Percentiles rank a stretch among this genome's conserved stretches.
Conservation (phyloP, 2,888 invertebrate genomes). For the Eudasyphora cyanicolor region DNA sequence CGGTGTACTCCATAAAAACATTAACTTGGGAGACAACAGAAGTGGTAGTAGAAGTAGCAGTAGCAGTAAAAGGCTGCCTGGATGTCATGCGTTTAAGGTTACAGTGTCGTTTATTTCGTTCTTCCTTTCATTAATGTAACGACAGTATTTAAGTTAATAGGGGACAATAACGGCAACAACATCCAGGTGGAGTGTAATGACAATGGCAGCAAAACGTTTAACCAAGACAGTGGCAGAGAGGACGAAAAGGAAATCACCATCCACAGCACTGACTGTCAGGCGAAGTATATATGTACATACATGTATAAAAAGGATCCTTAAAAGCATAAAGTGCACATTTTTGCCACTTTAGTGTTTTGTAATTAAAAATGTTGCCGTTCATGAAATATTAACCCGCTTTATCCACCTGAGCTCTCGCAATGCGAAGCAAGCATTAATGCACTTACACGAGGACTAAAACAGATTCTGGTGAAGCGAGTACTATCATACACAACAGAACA, state of each 20-base stretch:
- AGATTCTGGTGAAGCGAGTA: no score
- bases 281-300: neutral
- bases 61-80: slow-evolving; percentile 58
- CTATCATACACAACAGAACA: no score
- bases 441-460: neutral
- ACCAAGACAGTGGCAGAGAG: slow-evolving; percentile 65
- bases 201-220: slow-evolving; percentile 57
- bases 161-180: slow-evolving; percentile 67
- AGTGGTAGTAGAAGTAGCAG: no score
- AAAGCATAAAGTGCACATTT: slow-evolving; percentile 69
- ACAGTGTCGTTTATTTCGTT: slow-evolving; percentile 63
- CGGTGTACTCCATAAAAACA: neutral
- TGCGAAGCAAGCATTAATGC: slow-evolving; percentile 40
- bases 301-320: slow-evolving; percentile 57
- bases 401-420: slow-evolving; percentile 61
- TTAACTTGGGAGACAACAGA: slow-evolving; percentile 4
- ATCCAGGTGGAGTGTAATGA: slow-evolving; percentile 18
- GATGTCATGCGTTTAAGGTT: slow-evolving; percentile 68
- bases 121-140: slow-evolving; percentile 76
- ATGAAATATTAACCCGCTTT: slow-evolving; percentile 72
- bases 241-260: neutral
- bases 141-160: slow-evolving; percentile 78
- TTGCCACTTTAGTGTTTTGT: slow-evolving; percentile 79
- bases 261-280: neutral
- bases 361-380: slow-evolving; percentile 77